A percentile compares a stretch with the other conserved stretches of the same genome.
Conservation (phyloP, 2,797 vertebrate genomes). For the Chaunax sp. region DNA sequence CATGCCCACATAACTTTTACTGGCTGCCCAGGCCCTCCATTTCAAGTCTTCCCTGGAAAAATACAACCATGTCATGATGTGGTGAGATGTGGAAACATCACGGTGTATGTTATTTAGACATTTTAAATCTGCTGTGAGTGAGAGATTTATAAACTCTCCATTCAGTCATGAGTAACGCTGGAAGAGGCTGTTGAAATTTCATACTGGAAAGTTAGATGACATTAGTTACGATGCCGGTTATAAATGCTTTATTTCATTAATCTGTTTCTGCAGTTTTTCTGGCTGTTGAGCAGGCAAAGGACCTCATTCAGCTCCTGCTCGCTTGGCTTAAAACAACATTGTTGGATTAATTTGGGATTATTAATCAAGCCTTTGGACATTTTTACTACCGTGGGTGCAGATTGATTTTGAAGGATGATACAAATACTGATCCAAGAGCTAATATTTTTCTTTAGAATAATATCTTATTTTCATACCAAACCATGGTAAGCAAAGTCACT, state of each 20-base stretch:
- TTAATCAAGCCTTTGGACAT: constrained; percentile 28
- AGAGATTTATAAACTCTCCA: constrained; percentile 69
- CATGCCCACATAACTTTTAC: constrained; percentile 69
- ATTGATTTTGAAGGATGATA: constrained; percentile 35
- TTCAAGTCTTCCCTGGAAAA: constrained; percentile 69
- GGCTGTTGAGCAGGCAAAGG: constrained; percentile 8
- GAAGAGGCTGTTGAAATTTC: constrained; percentile 43
- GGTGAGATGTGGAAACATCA: constrained; percentile 71
- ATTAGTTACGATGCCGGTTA: constrained; percentile 47
- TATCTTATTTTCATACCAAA: constrained; percentile 40
- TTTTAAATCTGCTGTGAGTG: constrained; percentile 61
- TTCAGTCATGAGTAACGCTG: constrained; percentile 48
- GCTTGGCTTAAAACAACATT: constrained; percentile 17
- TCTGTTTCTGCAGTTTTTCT: constrained; percentile 25
- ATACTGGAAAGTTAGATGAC: constrained; percentile 60
- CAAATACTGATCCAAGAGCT: constrained; percentile 14
- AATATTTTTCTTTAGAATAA: constrained; percentile 40
- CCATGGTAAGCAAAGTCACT: constrained; percentile 7
- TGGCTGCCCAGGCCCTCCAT: constrained; percentile 49
- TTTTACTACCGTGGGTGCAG: constrained; percentile 17
- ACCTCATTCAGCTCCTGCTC: constrained; percentile 24
- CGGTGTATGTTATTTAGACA: constrained; percentile 59
- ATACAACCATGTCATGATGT: constrained; percentile 63
- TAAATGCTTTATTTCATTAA: constrained; percentile 39
- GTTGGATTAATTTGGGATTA: constrained; percentile 19